These are phyloP conservation scores for Diplodus puntazzo DNA, from an alignment of 2,797 vertebrate species.

Conservation along the genomic window DNA sequence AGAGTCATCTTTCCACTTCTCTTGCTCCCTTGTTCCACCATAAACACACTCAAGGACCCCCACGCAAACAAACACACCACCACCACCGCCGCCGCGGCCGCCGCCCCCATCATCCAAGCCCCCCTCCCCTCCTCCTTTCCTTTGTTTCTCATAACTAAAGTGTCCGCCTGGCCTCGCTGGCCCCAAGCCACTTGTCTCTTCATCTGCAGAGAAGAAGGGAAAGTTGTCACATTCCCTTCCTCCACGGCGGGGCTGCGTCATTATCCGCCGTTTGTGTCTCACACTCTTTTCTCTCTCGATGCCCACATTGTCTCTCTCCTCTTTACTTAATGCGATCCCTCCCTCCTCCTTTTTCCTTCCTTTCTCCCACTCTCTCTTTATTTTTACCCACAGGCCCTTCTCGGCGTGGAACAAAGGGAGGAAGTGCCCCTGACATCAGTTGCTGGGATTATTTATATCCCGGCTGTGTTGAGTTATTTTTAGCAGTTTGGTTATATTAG, in stretches of 20 bases:
- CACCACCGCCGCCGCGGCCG: not conserved
- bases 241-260: constrained; percentile 57
- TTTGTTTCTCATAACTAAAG: constrained; percentile 81
- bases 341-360: constrained; percentile 51
- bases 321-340: constrained; percentile 45
- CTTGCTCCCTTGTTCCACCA: constrained; percentile 32
- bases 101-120: constrained; percentile 18
- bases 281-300: constrained; percentile 43
- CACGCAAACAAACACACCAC: constrained; percentile 6
- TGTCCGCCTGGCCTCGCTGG: constrained; percentile 64
- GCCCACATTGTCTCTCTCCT: constrained; percentile 53
- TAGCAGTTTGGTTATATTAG: constrained; percentile 76
- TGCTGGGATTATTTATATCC: constrained; percentile 72
- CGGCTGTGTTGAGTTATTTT: constrained; percentile 70
- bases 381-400: constrained; percentile 57
- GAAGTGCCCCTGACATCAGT: constrained; percentile 72
- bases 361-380: constrained; percentile 58
- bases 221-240: constrained; percentile 76
- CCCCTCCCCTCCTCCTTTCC: constrained; percentile 13
- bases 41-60: constrained; percentile 31
- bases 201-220: constrained; percentile 57
- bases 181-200: constrained; percentile 65
- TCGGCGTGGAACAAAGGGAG: constrained; percentile 70
- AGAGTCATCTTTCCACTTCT: constrained; percentile 19
- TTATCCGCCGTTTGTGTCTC: constrained; percentile 47